Evolutionary conservation across 2,888 invertebrate species (phyloP).

Genomic region (Pecten maximus): DNA sequence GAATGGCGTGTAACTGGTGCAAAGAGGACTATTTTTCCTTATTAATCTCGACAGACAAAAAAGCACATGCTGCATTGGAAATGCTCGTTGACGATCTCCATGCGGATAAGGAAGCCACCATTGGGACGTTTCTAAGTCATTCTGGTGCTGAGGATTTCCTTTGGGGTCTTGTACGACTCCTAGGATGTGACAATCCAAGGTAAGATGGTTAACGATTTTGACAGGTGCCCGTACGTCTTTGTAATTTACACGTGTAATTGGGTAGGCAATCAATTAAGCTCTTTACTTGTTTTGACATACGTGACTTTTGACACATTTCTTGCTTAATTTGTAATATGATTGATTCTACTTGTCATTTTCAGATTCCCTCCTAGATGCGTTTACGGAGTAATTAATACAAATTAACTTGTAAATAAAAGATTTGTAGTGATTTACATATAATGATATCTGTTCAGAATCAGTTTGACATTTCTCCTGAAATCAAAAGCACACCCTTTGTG

Average conservation of each 20-base stretch:
- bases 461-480: too few species aligned
- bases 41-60: constrained; percentile 74
- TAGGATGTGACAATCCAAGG: constrained; percentile 79
- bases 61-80: constrained; percentile 78
- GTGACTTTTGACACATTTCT: not conserved
- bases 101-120: constrained; percentile 78
- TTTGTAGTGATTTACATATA: too few species aligned
- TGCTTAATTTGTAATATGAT: not conserved
- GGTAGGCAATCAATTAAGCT: not conserved
- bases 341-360: not conserved
- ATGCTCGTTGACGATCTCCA: constrained; percentile 82
- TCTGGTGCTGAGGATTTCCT: constrained; percentile 81
- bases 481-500: too few species aligned
- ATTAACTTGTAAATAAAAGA: too few species aligned
- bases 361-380: not conserved
- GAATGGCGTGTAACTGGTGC: constrained; percentile 77
- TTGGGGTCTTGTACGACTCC: constrained; percentile 78
- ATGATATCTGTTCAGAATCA: too few species aligned
- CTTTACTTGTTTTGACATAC: not conserved
- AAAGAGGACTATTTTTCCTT: constrained; percentile 77
- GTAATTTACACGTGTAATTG: not conserved
- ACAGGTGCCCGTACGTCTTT: not conserved
- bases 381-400: too few species aligned
- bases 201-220: constrained; percentile 55
- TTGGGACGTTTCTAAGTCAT: constrained; percentile 78